Evolutionary conservation across 2,888 invertebrate species (phyloP).

Genomic region (Elegia similella): DNA sequence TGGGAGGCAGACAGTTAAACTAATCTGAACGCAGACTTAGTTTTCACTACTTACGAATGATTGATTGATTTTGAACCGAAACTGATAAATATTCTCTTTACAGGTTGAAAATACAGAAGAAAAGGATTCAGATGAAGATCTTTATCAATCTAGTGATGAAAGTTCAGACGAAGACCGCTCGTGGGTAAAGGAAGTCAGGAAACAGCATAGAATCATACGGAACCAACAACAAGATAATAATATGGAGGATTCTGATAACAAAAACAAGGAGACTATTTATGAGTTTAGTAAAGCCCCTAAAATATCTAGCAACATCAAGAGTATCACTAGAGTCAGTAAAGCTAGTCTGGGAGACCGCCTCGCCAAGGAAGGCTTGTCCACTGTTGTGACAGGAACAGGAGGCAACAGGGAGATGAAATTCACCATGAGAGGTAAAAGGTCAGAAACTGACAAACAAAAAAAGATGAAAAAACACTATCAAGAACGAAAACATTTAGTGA

Average conservation of each 20-base stretch:
- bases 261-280: slow-evolving; percentile 42
- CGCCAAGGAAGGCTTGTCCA: slow-evolving; percentile 78
- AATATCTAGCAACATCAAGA: slow-evolving; percentile 67
- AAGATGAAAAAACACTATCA: slow-evolving; percentile 85
- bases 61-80: too few species aligned
- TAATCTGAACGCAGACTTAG: too few species aligned
- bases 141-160: slow-evolving; percentile 63
- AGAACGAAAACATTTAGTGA: slow-evolving; percentile 85
- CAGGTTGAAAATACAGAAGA: slow-evolving; percentile 62
- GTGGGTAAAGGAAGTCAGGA: slow-evolving; percentile 91
- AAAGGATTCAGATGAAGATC: slow-evolving; percentile 78
- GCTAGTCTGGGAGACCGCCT: slow-evolving; percentile 88
- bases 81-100: slow-evolving; percentile 10
- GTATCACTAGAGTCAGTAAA: slow-evolving; percentile 78
- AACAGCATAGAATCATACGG: slow-evolving; percentile 85
- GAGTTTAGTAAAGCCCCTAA: slow-evolving; percentile 78
- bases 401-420: slow-evolving; percentile 93
- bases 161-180: slow-evolving; percentile 91
- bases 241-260: slow-evolving; percentile 43
- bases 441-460: slow-evolving; percentile 78
- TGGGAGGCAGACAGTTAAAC: too few species aligned
- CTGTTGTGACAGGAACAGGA: slow-evolving; percentile 76
- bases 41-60: too few species aligned
- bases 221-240: slow-evolving; percentile 52
- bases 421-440: slow-evolving; percentile 80